Percentiles rank a stretch among this genome's conserved stretches.
These are phyloP conservation scores for Anguilla rostrata DNA, from an alignment of 2,113 vertebrate genomes.

Conservation along the genomic window DNA sequence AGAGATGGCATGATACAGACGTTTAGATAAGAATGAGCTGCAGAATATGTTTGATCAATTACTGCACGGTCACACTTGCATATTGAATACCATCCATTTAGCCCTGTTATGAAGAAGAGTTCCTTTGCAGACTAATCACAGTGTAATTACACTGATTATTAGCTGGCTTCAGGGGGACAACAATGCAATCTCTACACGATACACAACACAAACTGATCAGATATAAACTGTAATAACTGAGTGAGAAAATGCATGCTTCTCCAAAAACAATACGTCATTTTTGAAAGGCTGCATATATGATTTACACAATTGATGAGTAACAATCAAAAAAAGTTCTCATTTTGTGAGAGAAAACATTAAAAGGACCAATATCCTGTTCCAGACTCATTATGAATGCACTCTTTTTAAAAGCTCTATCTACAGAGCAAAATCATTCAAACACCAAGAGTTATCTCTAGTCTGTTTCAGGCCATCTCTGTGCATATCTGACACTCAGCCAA, in stretches of 20 bases:
- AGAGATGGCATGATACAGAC: background rate
- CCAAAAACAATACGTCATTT: constrained; percentile 3
- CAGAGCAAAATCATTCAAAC: background rate
- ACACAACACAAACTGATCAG: constrained; percentile 3
- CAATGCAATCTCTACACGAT: background rate
- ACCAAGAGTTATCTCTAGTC: background rate
- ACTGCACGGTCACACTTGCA: constrained; percentile 25
- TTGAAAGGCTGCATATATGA: background rate
- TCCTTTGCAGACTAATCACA: constrained; percentile 10
- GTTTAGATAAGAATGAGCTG: constrained; percentile 14
- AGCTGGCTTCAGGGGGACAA: constrained; percentile 5
- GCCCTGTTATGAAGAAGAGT: constrained; percentile 9
- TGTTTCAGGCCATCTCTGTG: background rate
- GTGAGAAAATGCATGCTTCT: background rate
- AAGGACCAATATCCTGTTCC: constrained; percentile 15
- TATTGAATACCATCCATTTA: constrained; percentile 22
- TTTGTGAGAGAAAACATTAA: background rate
- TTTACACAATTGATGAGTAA: background rate
- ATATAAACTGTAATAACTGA: constrained; percentile 12
- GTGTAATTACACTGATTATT: constrained; percentile 32
- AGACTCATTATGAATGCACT: background rate
- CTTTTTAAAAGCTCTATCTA: background rate
- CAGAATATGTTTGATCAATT: constrained; percentile 20
- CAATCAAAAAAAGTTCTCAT: background rate
- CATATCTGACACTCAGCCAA: background rate